Evolutionary conservation across 53 echinoderm and acorn worm genomes (phyloP), one percentile per base, ranked within the genome.

Genomic region (Arbacia lixula): DNA sequence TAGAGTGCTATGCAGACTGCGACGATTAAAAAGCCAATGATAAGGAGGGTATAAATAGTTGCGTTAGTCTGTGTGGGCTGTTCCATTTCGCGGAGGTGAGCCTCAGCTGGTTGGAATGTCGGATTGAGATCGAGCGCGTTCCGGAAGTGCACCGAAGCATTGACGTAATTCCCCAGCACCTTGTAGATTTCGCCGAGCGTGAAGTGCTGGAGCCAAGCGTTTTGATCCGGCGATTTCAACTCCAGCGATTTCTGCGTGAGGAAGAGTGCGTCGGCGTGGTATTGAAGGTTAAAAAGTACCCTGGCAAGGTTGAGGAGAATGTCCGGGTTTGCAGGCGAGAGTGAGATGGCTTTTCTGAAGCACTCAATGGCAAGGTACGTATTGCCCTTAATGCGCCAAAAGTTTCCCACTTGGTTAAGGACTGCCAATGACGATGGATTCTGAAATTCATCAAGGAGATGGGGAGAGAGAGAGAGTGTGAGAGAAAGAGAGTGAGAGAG

Each of bases 391-490:
- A 98, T 91, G 34, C 98, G 49, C 98, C 98, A 98, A 76, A 88
- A 98, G 77, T 98, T 98, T n/a, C 94, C 98, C 21, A 94, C 98
- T 90, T 94, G 94, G 73, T 98, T 98, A 34, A 98, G 74, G 42
- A 98, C 94, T 36, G 98, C 85, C 61, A 98, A 83, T 2, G 94
- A 94, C 17, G 86, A 85, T 0, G 98, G 98, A 73, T 86, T 90
- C 98, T 98, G 91, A 16, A 46, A 40, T 72, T 2, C 3, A 75
- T 2, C 27, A 32, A 32, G 8, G n/a, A 33, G 19, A 50, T 50
- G 0, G n/a, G n/a, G n/a, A n/a, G n/a, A n/a, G n/a, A n/a, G n/a
- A n/a, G n/a, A n/a, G n/a, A n/a, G n/a, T n/a, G n/a, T n/a, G n/a
- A n/a, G n/a, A n/a, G n/a, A n/a, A n/a, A n/a, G n/a, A n/a, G n/a